Evolutionary conservation across 2,113 vertebrate species (phyloP).

Genomic region (Stigmatopora argus): DNA sequence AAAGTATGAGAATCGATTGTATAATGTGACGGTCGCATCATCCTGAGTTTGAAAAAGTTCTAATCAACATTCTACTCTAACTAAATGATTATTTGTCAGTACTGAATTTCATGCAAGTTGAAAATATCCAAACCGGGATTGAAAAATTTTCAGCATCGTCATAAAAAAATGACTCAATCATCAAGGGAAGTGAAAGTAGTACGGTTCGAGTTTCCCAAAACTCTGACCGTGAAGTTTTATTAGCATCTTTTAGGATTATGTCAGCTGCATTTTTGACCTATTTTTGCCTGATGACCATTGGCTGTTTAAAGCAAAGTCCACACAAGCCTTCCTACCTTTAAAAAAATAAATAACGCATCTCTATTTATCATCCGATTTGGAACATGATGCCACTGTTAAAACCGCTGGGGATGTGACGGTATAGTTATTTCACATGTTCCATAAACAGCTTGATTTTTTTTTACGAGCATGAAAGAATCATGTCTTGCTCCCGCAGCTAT

Average conservation of each 20-base stretch:
- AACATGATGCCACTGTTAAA: slow-evolving; percentile 4
- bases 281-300: slow-evolving; percentile 17
- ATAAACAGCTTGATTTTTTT: slow-evolving; percentile 27
- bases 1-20: too few relatives aligned
- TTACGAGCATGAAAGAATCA: slow-evolving; percentile 9
- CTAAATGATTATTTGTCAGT: slow-evolving; percentile 17
- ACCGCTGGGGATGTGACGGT: slow-evolving; percentile 1
- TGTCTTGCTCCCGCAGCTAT: slow-evolving; percentile 12
- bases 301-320: slow-evolving; percentile 9
- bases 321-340: not conserved
- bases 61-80: slow-evolving; percentile 16
- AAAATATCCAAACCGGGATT: not conserved
- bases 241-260: slow-evolving; percentile 26
- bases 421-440: slow-evolving; percentile 12
- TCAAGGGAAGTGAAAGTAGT: slow-evolving; percentile 15
- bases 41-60: slow-evolving; percentile 60
- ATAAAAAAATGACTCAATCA: slow-evolving; percentile 28
- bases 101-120: slow-evolving; percentile 4
- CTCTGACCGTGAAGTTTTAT: slow-evolving; percentile 22
- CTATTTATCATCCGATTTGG: not conserved
- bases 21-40: slow-evolving; percentile 26
- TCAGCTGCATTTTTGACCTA: slow-evolving; percentile 42
- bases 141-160: slow-evolving; percentile 23
- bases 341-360: not conserved
- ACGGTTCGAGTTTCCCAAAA: slow-evolving; percentile 35